Conservation (phyloP, 1,140 invertebrate genomes). For the Onthophagus taurus region DNA sequence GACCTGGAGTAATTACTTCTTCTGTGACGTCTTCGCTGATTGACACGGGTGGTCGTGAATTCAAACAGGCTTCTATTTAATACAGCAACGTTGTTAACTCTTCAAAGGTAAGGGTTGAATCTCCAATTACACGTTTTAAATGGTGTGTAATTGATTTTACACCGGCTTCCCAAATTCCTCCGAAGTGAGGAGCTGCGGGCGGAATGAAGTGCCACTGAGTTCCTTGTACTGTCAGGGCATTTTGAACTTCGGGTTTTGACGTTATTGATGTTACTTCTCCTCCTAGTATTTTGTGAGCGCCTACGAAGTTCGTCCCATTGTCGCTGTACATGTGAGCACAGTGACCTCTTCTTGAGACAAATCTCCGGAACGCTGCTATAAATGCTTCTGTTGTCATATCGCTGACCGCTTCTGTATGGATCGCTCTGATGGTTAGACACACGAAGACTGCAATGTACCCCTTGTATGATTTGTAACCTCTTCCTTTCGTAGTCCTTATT, state of each 20-base stretch:
- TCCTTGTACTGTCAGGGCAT: constrained; percentile 11
- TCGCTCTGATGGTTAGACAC: no score
- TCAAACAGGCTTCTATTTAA: background rate
- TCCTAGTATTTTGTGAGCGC: constrained; percentile 5
- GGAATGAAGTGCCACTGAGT: constrained; percentile 39
- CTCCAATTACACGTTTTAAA: constrained; percentile 1
- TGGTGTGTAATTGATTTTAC: background rate
- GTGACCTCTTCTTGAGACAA: constrained; percentile 25
- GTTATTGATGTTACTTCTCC: background rate
- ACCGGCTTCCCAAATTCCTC: constrained; percentile 36
- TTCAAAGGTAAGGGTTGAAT: constrained; percentile 4
- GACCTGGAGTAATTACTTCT: no score
- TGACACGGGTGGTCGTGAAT: background rate
- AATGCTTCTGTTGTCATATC: constrained; percentile 29
- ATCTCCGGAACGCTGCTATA: constrained; percentile 26
- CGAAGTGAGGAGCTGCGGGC: constrained; percentile 34
- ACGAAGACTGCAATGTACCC: no score
- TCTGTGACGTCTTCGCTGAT: no score
- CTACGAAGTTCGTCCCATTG: constrained; percentile 27
- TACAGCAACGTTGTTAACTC: background rate
- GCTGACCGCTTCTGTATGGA: constrained; percentile 33
- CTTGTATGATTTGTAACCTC: no score
- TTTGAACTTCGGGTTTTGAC: background rate
- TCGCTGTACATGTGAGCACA: constrained; percentile 23
- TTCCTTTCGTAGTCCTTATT: no score